These are phyloP conservation scores for Deilephila porcellus DNA, from an alignment of 2,888 invertebrate species.

Conservation along the genomic window DNA sequence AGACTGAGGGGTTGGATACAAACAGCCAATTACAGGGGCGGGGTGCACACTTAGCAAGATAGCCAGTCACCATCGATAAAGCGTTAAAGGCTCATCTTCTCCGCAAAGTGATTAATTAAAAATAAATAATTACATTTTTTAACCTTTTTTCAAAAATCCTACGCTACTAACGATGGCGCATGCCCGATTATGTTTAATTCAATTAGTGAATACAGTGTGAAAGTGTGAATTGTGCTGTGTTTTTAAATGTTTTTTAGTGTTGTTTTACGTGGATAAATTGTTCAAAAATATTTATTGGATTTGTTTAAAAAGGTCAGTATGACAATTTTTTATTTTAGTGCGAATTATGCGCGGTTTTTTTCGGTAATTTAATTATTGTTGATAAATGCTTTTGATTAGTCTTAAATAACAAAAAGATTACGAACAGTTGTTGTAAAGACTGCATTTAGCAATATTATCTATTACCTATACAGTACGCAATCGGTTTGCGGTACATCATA, in stretches of 20 bases:
- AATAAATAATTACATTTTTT: constrained; percentile 47
- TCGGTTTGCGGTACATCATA: too few species aligned
- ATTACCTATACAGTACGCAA: too few species aligned
- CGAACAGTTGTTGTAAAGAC: too few species aligned
- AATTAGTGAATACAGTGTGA: constrained; percentile 75
- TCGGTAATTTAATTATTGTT: constrained; percentile 26
- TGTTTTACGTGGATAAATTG: constrained; percentile 43
- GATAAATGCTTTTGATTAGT: background rate
- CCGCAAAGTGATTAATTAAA: constrained; percentile 43
- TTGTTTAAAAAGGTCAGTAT: constrained; percentile 55
- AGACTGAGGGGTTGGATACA: constrained; percentile 79
- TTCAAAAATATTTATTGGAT: constrained; percentile 57
- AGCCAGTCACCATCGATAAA: constrained; percentile 78
- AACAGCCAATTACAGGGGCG: constrained; percentile 83
- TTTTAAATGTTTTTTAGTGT: constrained; percentile 51
- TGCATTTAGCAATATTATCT: too few species aligned
- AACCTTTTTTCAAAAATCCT: constrained; percentile 48
- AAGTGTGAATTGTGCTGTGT: constrained; percentile 75
- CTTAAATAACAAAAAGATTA: background rate
- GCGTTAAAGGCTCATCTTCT: constrained; percentile 69
- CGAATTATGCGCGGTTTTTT: too few species aligned
- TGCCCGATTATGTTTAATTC: constrained; percentile 72
- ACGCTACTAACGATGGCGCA: constrained; percentile 61
- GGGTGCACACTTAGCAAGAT: constrained; percentile 72
- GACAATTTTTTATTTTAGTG: background rate